phyloP scores from a whole-genome alignment of 2,888 invertebrate genomes.

The Chironomus riparius region DNA sequence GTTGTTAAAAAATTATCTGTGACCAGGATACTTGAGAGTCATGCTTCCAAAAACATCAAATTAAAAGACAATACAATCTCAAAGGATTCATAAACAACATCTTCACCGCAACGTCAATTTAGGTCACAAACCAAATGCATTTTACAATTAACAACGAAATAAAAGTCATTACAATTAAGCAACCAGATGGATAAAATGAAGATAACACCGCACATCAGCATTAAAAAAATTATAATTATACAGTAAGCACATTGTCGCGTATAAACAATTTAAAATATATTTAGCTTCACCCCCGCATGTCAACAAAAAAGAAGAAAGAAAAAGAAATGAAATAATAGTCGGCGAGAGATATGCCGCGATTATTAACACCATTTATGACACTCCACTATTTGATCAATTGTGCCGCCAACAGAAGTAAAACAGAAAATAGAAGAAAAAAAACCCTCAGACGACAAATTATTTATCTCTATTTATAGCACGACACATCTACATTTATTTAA shows the following conservation, averaged over 20 bases:
- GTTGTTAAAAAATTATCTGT: too few relatives aligned
- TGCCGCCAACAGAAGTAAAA: background rate
- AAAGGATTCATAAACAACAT: too few relatives aligned
- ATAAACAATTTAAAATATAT: background rate
- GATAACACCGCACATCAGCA: too few relatives aligned
- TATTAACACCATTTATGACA: slow-evolving; percentile 9
- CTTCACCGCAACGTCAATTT: too few relatives aligned
- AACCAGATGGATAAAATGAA: too few relatives aligned
- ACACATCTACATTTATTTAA: background rate
- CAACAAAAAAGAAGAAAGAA: too few relatives aligned
- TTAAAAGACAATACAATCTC: too few relatives aligned
- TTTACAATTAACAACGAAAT: too few relatives aligned
- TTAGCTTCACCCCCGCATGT: background rate
- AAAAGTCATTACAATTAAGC: too few relatives aligned
- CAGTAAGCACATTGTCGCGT: background rate
- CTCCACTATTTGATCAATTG: background rate
- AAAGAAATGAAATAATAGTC: background rate
- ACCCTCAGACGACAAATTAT: slow-evolving; percentile 3
- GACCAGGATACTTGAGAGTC: too few relatives aligned
- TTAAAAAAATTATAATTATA: background rate
- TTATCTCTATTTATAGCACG: background rate
- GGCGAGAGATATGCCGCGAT: background rate
- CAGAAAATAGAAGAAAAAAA: background rate
- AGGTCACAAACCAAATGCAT: too few relatives aligned
- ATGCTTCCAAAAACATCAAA: too few relatives aligned